Conservation (phyloP, 1,140 invertebrate species). For the Neuroterus valhalla region DNA sequence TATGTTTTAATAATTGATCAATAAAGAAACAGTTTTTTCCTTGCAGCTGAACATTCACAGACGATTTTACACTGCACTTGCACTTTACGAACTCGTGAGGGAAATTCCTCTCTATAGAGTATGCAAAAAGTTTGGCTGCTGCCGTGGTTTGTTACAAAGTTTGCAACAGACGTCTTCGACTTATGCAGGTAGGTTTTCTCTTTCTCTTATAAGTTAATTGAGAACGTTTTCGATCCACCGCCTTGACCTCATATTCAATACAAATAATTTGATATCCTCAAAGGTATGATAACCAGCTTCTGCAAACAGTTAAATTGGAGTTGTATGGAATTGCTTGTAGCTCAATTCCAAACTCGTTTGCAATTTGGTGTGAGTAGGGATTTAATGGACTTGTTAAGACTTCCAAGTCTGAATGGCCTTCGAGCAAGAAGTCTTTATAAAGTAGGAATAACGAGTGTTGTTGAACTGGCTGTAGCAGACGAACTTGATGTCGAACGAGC, state of each 20-base stretch:
- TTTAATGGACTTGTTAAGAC: slow-evolving; percentile 91
- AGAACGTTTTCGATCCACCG: background rate
- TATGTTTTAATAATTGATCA: too few relatives aligned
- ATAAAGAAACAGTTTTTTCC: background rate
- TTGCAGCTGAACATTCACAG: slow-evolving; percentile 73
- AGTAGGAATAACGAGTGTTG: slow-evolving; percentile 86
- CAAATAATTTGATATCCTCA: slow-evolving; percentile 52
- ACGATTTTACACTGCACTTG: slow-evolving; percentile 94
- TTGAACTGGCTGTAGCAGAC: slow-evolving; percentile 85
- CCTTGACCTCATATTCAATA: slow-evolving; percentile 23
- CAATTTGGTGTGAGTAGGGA: slow-evolving; percentile 96
- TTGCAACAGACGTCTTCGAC: slow-evolving; percentile 96
- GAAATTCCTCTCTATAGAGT: slow-evolving; percentile 90
- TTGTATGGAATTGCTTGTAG: slow-evolving; percentile 91
- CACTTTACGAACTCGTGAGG: slow-evolving; percentile 94
- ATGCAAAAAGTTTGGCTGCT: slow-evolving; percentile 88
- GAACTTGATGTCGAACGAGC: slow-evolving; percentile 83
- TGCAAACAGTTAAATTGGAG: slow-evolving; percentile 95
- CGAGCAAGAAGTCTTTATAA: slow-evolving; percentile 90
- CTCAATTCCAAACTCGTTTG: slow-evolving; percentile 94
- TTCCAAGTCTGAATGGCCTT: slow-evolving; percentile 89
- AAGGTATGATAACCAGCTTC: slow-evolving; percentile 94
- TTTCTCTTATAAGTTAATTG: background rate
- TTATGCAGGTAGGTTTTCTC: slow-evolving; percentile 86
- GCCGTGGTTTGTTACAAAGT: slow-evolving; percentile 91